phyloP scores from a whole-genome alignment of 2,797 vertebrate species.

The Pteropus rufus region DNA sequence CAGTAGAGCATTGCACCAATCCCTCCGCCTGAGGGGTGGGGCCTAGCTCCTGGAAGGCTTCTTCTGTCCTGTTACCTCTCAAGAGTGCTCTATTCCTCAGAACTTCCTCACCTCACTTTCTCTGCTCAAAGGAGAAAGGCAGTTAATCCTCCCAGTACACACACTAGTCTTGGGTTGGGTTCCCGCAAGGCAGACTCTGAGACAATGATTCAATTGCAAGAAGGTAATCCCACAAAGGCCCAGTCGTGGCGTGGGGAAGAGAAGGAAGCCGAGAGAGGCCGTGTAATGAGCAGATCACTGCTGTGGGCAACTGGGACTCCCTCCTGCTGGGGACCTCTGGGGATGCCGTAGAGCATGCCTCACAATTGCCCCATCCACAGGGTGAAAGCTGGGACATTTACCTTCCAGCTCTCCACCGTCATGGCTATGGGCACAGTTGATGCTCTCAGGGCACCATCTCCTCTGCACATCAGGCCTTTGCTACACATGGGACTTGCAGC shows the following conservation, averaged over 20 bases:
- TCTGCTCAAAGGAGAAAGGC: neutral
- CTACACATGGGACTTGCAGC: neutral
- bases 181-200: neutral
- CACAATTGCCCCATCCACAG: rapidly evolving
- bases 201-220: neutral
- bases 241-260: neutral
- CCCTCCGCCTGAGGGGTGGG: neutral
- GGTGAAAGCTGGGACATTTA: neutral
- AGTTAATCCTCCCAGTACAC: neutral
- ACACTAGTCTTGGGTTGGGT: neutral
- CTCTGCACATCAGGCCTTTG: neutral
- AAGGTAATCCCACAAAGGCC: neutral
- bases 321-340: neutral
- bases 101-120: neutral
- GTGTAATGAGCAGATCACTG: neutral
- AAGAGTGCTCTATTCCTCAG: neutral
- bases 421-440: neutral
- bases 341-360: neutral
- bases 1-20: neutral
- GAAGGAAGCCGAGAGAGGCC: neutral
- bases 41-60: neutral
- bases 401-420: too few relatives aligned
- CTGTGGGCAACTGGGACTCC: neutral
- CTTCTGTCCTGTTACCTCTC: neutral
- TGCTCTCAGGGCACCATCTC: neutral